Base-by-base conservation (phyloP, 1,140 invertebrate species). In the Augochlora pura region DNA sequence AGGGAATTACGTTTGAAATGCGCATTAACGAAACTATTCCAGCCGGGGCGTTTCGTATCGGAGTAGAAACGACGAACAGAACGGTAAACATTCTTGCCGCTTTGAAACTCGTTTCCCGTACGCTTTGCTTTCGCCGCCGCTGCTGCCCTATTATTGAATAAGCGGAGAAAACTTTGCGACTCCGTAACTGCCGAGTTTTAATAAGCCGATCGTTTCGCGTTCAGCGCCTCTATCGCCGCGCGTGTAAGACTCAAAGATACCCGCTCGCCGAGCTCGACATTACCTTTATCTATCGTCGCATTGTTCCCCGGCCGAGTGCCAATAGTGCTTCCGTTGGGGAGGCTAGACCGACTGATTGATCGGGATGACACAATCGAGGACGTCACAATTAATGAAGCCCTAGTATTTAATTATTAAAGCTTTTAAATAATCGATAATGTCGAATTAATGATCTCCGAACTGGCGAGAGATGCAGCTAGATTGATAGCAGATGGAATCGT, bases 111-210 rank as follows among this genome's bases (percentile, higher is more conserved):
- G 59, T 52, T 78, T 46, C 60, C 67, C 63, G 54, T n/a, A n/a
- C 54, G 54, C 54, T n/a, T 16, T n/a, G 16, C 46, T 25, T 38
- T 67, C 27, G 52, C 21, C 27, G 32, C 32, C 32, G 32, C 32
- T 32, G 32, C 4, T 32, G 32, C 49, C 39, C 23, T 18, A 14
- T 78, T n/a, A 23, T 49, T 67, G 46, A 67, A 80, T 66, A 67
- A 64, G 63, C 60, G 63, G 69, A 71, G 57, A 32, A 57, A 85
- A 86, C 83, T 82, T 85, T 25, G 60, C 60, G 68, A 77, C 69
- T 77, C 78, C 82, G 75, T 85, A 85, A 85, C 84, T 81, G 72
- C 73, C 59, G 64, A 77, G 82, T 81, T 75, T 66, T 64, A 73
- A 80, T 81, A 77, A 62, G 66, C 57, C 18, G 75, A 84, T 49